Percentiles rank a stretch among this genome's conserved stretches.
These are phyloP conservation scores for Virgularia gustaviana DNA, from an alignment of 92 coral and sea anemone species.

Conservation along the genomic window DNA sequence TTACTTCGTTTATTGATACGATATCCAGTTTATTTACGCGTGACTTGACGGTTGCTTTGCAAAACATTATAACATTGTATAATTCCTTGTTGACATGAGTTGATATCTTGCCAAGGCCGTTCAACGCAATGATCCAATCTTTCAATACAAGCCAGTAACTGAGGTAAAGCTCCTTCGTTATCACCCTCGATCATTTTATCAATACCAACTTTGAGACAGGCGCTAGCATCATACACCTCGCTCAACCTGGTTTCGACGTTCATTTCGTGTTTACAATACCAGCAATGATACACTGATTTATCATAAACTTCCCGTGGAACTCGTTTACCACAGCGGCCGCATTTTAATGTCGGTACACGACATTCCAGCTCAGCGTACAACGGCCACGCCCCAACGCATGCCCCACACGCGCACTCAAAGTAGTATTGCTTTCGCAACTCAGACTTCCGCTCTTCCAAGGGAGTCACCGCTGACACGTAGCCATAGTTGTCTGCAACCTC, in stretches of 20 bases:
- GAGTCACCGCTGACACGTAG: constrained; percentile 72
- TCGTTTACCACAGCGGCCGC: constrained; percentile 22
- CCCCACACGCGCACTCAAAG: constrained; percentile 68
- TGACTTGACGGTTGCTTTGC: constrained; percentile 67
- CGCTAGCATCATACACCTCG: constrained; percentile 49
- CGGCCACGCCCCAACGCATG: constrained; percentile 72
- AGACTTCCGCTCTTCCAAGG: constrained; percentile 57
- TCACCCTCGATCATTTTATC: constrained; percentile 74
- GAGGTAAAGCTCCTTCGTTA: constrained; percentile 59
- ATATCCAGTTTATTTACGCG: constrained; percentile 10
- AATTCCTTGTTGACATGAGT: constrained; percentile 79
- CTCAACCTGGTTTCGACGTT: constrained; percentile 47
- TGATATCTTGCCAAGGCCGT: constrained; percentile 83
- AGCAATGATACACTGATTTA: neutral
- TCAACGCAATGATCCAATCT: constrained; percentile 69
- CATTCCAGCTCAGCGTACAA: constrained; percentile 62
- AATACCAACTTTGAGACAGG: constrained; percentile 53
- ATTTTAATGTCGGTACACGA: constrained; percentile 10
- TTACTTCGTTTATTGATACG: neutral
- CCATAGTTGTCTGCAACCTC: constrained; percentile 96
- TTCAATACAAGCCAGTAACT: constrained; percentile 62
- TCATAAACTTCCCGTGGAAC: neutral
- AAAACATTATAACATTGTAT: constrained; percentile 86
- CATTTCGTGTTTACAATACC: constrained; percentile 42
- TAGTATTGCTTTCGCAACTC: constrained; percentile 71